Base-by-base conservation (phyloP, 2,888 invertebrate species). In the Cosmorhoe ocellata region DNA sequence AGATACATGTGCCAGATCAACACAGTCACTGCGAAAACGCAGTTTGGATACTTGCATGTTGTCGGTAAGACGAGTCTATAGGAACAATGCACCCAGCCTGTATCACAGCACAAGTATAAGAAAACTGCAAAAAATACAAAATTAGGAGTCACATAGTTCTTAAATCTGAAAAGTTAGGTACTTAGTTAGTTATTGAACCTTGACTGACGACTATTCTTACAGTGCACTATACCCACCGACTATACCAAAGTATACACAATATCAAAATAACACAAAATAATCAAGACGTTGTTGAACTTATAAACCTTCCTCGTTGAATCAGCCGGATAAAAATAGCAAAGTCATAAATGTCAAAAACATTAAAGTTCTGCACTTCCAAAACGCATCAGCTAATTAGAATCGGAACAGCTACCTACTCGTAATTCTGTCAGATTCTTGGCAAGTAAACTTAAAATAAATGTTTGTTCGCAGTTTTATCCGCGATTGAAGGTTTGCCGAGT, bases 1-100 rank as follows among this genome's bases (percentile, higher is more conserved):
- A 92, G 96, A 56, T 98, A 97, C 91, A 97, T 97, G 97, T 97
- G 96, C 86, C 97, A 96, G 92, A 97, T 97, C 81, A 97, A 97
- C 91, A 97, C 96, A 2, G 97, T 96, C 68, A 95, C 96, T 18
- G 97, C 97, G 50, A 98, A 97, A 91, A 97, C 97, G 43, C 97
- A 97, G 82, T 96, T 96, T 70, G 98, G 97, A 61, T 97, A 96
- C 81, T 92, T 98, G 40, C 96, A 97, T 81, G 97, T 98, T 67
- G 97, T 97, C 48, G 97, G 97, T 97, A 85, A 94, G 7, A 7
- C 24, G 5, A 7, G 24, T 3, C 18, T 18, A 24, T 24, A 3
- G 6, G 6, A 24, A 7, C 24, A 7, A 1, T 11, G 11, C 3
- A 30, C 11, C 11, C 11, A 7, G 1, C 24, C 24, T 24, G 2